Evolutionary conservation across 2,888 invertebrate species (phyloP).

Genomic region (Cremastobaeus sp.): DNA sequence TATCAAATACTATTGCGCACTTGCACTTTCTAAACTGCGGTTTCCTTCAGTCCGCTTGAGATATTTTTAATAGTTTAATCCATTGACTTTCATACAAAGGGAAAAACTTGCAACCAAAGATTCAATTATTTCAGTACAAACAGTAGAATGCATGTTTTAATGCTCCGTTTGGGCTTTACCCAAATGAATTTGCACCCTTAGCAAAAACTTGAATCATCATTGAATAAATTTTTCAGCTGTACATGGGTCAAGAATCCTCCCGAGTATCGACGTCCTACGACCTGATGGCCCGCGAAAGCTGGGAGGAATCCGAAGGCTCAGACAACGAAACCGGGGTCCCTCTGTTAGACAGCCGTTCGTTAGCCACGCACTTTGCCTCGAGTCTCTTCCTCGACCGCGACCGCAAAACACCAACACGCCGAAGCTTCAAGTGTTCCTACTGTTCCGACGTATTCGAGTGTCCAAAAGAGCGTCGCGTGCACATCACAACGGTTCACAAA

Average conservation of each 20-base stretch:
- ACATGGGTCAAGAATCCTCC: slow-evolving; percentile 82
- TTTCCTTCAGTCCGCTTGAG: no score
- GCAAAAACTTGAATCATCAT: not conserved
- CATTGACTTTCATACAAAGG: no score
- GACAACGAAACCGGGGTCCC: slow-evolving; percentile 78
- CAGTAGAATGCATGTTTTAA: no score
- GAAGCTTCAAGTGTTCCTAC: slow-evolving; percentile 81
- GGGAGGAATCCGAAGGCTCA: slow-evolving; percentile 84
- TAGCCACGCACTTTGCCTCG: slow-evolving; percentile 76
- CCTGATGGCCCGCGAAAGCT: slow-evolving; percentile 84
- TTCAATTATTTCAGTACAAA: no score
- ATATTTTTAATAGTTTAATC: no score
- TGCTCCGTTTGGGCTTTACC: no score
- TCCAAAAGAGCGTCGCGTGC: slow-evolving; percentile 83
- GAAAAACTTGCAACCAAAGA: no score
- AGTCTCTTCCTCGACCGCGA: slow-evolving; percentile 76
- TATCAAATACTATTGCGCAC: no score
- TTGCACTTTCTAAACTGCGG: no score
- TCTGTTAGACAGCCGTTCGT: slow-evolving; percentile 74
- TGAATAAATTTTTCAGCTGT: slow-evolving; percentile 69
- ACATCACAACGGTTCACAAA: slow-evolving; percentile 81
- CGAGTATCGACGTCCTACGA: slow-evolving; percentile 82
- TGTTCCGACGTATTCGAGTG: slow-evolving; percentile 82
- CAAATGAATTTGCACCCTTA: no score
- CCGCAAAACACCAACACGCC: slow-evolving; percentile 77